phyloP scores from a whole-genome alignment of 2,888 invertebrate species.

The Aphrophora alni region DNA sequence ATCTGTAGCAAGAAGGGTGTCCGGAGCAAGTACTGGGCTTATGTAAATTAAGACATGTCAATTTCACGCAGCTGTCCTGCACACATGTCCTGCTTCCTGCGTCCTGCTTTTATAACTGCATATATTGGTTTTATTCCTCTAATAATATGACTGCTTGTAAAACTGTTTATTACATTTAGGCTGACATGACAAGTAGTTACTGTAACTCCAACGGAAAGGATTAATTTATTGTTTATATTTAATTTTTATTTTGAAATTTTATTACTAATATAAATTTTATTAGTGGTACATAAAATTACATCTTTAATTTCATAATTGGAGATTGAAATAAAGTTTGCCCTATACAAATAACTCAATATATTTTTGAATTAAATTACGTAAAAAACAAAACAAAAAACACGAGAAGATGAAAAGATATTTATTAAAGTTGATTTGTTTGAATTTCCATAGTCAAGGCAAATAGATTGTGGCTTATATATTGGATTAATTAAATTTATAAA shows the following conservation, averaged over 20 bases:
- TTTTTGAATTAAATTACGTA: too few relatives aligned
- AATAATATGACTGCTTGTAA: neutral
- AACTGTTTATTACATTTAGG: neutral
- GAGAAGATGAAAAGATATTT: too few relatives aligned
- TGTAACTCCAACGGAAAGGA: neutral
- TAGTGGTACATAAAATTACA: too few relatives aligned
- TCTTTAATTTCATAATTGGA: too few relatives aligned
- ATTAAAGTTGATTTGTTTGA: too few relatives aligned
- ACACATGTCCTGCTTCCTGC: neutral
- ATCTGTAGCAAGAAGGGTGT: neutral
- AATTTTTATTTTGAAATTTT: neutral
- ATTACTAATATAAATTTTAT: neutral
- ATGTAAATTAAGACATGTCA: conserved; percentile 32
- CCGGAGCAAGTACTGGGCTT: conserved; percentile 12
- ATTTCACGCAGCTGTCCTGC: conserved; percentile 10
- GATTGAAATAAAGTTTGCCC: too few relatives aligned
- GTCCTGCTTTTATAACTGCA: neutral
- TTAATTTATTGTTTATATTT: neutral
- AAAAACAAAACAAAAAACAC: too few relatives aligned
- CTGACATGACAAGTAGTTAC: neutral
- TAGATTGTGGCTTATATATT: too few relatives aligned
- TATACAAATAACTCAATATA: too few relatives aligned
- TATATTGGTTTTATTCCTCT: neutral
- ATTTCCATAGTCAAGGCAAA: too few relatives aligned
- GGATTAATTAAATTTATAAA: too few relatives aligned